These are phyloP conservation scores for Plotosus lineatus DNA, from an alignment of 2,113 vertebrate genomes.

Conservation along the genomic window DNA sequence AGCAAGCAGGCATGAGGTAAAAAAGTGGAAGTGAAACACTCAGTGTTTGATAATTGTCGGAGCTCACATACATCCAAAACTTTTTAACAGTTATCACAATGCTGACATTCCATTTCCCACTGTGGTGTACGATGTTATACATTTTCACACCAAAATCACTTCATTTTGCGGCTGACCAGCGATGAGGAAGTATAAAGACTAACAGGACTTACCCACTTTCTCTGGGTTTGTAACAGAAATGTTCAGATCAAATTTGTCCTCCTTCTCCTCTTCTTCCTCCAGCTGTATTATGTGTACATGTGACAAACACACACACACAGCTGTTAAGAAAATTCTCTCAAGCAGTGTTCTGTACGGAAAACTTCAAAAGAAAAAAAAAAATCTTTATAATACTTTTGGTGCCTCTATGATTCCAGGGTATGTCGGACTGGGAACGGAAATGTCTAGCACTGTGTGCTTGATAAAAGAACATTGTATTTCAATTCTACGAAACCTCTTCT, in stretches of 20 bases:
- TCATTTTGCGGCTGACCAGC: background rate
- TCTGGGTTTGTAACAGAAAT: conserved; percentile 92
- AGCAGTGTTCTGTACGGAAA: too few relatives aligned
- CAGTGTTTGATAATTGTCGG: conserved; percentile 18
- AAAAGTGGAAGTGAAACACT: conserved; percentile 32
- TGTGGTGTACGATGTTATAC: background rate
- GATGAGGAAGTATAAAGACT: background rate
- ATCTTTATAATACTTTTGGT: too few relatives aligned
- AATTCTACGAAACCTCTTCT: too few relatives aligned
- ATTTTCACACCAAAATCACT: background rate
- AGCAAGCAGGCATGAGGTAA: conserved; percentile 18
- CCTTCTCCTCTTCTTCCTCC: conserved; percentile 88
- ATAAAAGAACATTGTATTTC: too few relatives aligned
- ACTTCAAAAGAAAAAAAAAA: too few relatives aligned
- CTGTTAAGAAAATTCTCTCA: too few relatives aligned
- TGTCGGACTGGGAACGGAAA: too few relatives aligned
- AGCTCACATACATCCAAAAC: conserved; percentile 1
- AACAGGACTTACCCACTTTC: conserved; percentile 91
- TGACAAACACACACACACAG: too few relatives aligned
- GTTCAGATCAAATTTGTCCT: conserved; percentile 87
- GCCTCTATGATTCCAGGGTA: too few relatives aligned
- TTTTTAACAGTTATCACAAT: background rate
- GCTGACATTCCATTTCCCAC: background rate
- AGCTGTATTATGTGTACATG: conserved; percentile 57
- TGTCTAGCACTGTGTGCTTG: too few relatives aligned